These are phyloP conservation scores for Diorhabda carinulata DNA, from an alignment of 1,140 invertebrate species.

Conservation along the genomic window DNA sequence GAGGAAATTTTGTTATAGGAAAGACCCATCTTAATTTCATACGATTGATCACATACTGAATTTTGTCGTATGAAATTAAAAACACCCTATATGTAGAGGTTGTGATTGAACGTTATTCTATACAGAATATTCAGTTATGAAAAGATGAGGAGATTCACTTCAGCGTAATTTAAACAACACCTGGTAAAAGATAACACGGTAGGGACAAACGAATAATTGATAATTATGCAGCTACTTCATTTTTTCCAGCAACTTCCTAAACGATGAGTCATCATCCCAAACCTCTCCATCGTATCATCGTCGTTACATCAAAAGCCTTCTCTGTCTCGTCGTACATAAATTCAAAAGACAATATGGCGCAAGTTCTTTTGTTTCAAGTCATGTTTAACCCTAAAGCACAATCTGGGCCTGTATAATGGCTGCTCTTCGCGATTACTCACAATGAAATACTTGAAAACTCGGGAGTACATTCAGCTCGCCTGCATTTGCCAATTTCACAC, in stretches of 20 bases:
- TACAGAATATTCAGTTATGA: too few species aligned
- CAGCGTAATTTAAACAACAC: too few species aligned
- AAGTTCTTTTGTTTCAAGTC: conserved; percentile 26
- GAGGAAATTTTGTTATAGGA: too few species aligned
- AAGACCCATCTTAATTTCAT: too few species aligned
- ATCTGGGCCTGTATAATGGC: conserved; percentile 24
- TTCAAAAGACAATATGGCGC: conserved; percentile 22
- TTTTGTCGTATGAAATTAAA: too few species aligned
- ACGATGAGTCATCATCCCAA: conserved; percentile 6
- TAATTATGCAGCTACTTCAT: not conserved
- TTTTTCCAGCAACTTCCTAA: conserved; percentile 2
- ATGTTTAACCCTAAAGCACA: conserved; percentile 29
- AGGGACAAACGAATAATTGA: too few species aligned
- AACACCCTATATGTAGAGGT: too few species aligned
- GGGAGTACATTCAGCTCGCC: conserved; percentile 9
- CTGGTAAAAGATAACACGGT: too few species aligned
- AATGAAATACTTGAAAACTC: conserved; percentile 20
- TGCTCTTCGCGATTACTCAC: conserved; percentile 14
- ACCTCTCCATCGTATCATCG: conserved; percentile 5
- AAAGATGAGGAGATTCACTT: too few species aligned
- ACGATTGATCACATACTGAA: too few species aligned
- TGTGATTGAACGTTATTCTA: too few species aligned
- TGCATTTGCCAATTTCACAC: conserved; percentile 30
- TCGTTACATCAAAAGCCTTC: conserved; percentile 9
- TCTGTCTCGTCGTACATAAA: conserved; percentile 4